phyloP scores from a whole-genome alignment of 2,113 vertebrate species.

The Anoura caudifer region DNA sequence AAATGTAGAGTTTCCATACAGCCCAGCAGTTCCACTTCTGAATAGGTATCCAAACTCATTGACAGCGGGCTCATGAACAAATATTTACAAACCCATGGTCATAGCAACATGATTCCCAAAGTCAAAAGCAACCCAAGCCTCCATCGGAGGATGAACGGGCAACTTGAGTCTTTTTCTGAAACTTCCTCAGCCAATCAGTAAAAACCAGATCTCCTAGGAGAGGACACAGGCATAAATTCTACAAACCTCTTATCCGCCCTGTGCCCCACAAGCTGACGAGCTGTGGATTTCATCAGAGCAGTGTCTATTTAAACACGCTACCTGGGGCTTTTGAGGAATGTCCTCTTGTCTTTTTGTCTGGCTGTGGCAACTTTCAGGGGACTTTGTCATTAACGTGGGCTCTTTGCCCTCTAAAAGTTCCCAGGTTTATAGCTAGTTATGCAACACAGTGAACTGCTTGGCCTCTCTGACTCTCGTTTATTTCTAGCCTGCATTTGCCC shows the following conservation, averaged over 20 bases:
- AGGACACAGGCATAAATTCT: background rate
- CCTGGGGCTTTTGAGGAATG: no score
- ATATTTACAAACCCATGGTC: no score
- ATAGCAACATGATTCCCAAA: background rate
- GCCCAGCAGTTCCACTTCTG: no score
- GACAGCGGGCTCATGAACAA: background rate
- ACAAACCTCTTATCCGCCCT: background rate
- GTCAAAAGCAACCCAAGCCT: background rate
- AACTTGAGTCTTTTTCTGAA: background rate
- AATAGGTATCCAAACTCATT: no score
- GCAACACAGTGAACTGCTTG: background rate
- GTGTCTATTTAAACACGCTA: background rate
- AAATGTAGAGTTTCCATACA: no score
- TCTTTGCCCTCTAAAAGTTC: background rate
- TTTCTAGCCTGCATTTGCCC: no score
- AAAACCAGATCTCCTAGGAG: background rate
- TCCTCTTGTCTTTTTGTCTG: no score
- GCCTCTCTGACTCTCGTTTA: background rate
- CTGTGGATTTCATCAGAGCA: background rate
- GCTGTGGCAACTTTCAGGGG: no score
- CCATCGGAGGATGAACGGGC: background rate
- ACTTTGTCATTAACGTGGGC: background rate
- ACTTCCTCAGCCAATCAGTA: background rate
- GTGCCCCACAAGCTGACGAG: background rate
- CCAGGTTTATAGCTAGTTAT: background rate